phyloP scores from a whole-genome alignment of 2,797 vertebrate species.

The Salarias fasciatus region DNA sequence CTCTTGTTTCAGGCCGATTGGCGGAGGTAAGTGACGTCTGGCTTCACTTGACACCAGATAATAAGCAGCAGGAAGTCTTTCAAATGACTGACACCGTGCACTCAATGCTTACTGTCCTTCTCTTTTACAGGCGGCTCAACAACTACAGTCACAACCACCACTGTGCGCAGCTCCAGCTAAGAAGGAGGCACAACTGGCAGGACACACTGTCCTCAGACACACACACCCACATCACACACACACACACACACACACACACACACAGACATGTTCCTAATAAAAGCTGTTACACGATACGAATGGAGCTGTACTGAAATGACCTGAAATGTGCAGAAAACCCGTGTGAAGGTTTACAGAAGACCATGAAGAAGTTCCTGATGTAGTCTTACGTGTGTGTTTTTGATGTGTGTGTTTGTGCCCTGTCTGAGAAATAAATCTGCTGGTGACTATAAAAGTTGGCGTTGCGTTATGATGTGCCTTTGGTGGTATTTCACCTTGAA shows the following conservation, averaged over 20 bases:
- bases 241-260: constrained; percentile 8
- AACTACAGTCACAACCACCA: constrained; percentile 69
- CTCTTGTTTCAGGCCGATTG: constrained; percentile 51
- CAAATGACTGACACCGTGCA: constrained; percentile 9
- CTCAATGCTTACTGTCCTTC: constrained; percentile 1
- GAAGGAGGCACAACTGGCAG: constrained; percentile 45
- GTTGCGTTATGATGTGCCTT: constrained; percentile 48
- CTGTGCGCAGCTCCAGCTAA: constrained; percentile 67
- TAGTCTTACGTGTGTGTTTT: constrained; percentile 34
- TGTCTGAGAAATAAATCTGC: constrained; percentile 76
- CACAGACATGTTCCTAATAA: constrained; percentile 10
- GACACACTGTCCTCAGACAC: constrained; percentile 59
- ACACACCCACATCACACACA: constrained; percentile 8
- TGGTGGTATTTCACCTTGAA: constrained; percentile 21
- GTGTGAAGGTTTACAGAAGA: constrained; percentile 24
- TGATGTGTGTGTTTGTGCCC: constrained; percentile 7
- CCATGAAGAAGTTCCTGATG: constrained; percentile 29
- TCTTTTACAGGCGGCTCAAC: constrained; percentile 63
- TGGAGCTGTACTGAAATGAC: constrained; percentile 36
- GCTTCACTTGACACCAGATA: constrained; percentile 3
- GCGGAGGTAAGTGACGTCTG: constrained; percentile 49
- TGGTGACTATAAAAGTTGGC: constrained; percentile 44
- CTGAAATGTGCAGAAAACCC: constrained; percentile 4
- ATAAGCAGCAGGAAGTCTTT: constrained; percentile 4
- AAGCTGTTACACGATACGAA: constrained; percentile 51